Evolutionary conservation across 2,797 vertebrate genomes (phyloP).

Genomic region (Sebastes dallii): DNA sequence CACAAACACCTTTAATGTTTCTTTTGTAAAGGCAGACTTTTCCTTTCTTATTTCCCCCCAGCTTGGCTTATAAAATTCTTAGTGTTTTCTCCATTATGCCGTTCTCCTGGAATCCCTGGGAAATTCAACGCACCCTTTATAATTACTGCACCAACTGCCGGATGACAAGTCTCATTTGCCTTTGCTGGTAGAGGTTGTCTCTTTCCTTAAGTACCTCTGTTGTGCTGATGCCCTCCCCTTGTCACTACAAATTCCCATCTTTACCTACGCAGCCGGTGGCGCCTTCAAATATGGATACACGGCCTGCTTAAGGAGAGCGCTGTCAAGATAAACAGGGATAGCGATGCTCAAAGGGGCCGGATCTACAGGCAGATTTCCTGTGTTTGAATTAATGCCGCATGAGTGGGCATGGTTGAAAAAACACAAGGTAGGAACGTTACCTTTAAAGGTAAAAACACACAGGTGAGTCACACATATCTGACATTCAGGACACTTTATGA

Average conservation of each 20-base stretch:
- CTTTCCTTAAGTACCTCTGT: constrained; percentile 72
- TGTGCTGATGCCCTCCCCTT: constrained; percentile 69
- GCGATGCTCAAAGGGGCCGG: constrained; percentile 47
- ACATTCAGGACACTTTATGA: too few relatives aligned
- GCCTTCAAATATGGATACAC: constrained; percentile 77
- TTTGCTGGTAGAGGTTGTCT: constrained; percentile 71
- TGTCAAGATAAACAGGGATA: constrained; percentile 57
- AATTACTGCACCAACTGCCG: constrained; percentile 83
- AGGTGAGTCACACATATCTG: neutral
- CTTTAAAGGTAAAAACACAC: neutral
- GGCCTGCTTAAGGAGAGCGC: constrained; percentile 73
- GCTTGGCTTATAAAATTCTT: constrained; percentile 79
- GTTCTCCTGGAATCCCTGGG: constrained; percentile 73
- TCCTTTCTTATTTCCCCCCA: constrained; percentile 25
- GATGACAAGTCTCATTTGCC: constrained; percentile 81
- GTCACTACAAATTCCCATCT: constrained; percentile 78
- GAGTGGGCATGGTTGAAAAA: neutral
- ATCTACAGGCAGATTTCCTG: constrained; percentile 47
- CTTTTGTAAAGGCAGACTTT: constrained; percentile 16
- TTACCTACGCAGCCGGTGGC: constrained; percentile 79
- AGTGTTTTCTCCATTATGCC: constrained; percentile 75
- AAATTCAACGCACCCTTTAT: constrained; percentile 76
- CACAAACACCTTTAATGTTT: constrained; percentile 6
- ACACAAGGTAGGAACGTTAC: neutral
- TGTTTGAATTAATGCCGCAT: constrained; percentile 36